Evolutionary conservation across 1,140 invertebrate species (phyloP).

Genomic region (Drosophila navojoa): DNA sequence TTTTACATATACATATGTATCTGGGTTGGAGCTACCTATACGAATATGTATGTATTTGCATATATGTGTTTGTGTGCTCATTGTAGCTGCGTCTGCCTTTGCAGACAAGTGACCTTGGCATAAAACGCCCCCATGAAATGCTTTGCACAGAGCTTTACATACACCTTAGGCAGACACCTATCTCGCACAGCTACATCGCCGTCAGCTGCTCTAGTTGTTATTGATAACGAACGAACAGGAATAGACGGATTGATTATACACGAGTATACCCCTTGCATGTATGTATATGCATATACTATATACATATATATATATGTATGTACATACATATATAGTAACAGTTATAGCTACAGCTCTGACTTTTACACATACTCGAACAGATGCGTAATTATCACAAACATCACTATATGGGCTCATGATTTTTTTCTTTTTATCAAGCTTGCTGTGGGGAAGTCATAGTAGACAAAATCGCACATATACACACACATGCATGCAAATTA

Average conservation of each 20-base stretch:
- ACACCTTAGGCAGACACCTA: neutral
- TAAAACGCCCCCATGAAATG: slow-evolving; percentile 37
- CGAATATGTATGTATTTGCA: neutral
- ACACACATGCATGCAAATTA: slow-evolving; percentile 70
- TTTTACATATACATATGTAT: no score
- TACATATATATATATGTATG: no score
- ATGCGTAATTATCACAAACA: slow-evolving; percentile 64
- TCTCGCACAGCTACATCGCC: neutral
- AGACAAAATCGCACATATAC: slow-evolving; percentile 37
- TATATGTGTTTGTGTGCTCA: neutral
- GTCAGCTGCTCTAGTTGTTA: slow-evolving; percentile 19
- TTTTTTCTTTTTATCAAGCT: slow-evolving; percentile 46
- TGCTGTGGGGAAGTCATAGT: slow-evolving; percentile 36
- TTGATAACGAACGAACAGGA: slow-evolving; percentile 15
- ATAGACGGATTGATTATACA: slow-evolving; percentile 25
- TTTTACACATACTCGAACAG: slow-evolving; percentile 4
- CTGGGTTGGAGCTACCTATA: slow-evolving; percentile 8
- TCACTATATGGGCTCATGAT: slow-evolving; percentile 28
- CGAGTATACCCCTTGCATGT: neutral
- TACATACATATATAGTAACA: no score
- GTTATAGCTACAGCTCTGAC: neutral
- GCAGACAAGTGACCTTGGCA: slow-evolving; percentile 53
- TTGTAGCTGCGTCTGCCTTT: slow-evolving; percentile 18
- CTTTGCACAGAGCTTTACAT: slow-evolving; percentile 4
- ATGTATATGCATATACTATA: no score